phyloP scores from a whole-genome alignment of 2,113 vertebrate genomes.

The Antennarius striatus region DNA sequence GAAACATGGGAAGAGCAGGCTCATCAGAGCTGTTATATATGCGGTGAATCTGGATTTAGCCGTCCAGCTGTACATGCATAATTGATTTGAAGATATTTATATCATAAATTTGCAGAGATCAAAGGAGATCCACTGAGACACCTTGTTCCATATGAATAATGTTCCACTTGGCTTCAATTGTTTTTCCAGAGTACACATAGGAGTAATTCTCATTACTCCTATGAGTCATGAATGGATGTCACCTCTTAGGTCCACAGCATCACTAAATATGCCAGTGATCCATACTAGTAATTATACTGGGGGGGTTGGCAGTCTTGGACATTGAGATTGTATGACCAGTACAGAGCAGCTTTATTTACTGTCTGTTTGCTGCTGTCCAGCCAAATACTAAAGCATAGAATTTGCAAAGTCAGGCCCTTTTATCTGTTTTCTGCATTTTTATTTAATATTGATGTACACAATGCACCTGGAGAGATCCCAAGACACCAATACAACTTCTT shows the following conservation, averaged over 20 bases:
- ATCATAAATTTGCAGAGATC: conserved; percentile 64
- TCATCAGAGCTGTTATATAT: conserved; percentile 23
- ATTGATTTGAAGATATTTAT: conserved; percentile 71
- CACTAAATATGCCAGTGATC: neutral
- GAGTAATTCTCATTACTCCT: conserved; percentile 13
- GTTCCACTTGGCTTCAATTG: conserved; percentile 46
- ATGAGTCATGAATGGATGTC: conserved; percentile 9
- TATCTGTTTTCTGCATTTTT: conserved; percentile 22
- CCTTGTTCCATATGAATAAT: conserved; percentile 67
- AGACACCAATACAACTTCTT: conserved; percentile 30
- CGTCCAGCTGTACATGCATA: conserved; percentile 51
- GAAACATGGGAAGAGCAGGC: conserved; percentile 8
- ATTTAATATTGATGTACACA: conserved; percentile 28
- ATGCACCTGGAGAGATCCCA: conserved; percentile 36
- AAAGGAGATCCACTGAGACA: conserved; percentile 57
- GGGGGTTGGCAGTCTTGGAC: neutral
- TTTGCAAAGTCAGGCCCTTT: conserved; percentile 3
- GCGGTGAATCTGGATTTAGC: conserved; percentile 34
- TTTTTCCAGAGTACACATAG: conserved; percentile 20
- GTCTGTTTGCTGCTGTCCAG: conserved; percentile 1
- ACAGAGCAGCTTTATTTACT: conserved; percentile 22
- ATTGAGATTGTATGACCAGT: neutral
- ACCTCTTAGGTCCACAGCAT: neutral
- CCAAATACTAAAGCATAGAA: neutral
- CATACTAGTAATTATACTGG: neutral